These are phyloP conservation scores for Timema cristinae DNA, from an alignment of 2,888 invertebrate species.

Conservation along the genomic window DNA sequence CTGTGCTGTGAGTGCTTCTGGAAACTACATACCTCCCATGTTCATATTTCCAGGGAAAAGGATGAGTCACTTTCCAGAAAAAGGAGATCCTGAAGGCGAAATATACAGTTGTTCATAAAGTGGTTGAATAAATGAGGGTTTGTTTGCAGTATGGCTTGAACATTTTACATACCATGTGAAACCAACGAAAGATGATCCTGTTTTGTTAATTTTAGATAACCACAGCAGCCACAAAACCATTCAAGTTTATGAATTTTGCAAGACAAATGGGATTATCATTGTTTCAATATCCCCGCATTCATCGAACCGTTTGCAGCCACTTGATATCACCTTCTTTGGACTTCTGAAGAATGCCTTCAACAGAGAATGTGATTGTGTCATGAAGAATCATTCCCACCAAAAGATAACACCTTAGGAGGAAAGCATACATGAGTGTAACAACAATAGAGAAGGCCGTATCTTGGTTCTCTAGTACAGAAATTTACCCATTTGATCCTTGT, in stretches of 20 bases:
- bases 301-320: constrained; percentile 25
- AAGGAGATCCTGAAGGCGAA: constrained; percentile 43
- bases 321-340: constrained; percentile 26
- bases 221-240: constrained; percentile 23
- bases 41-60: constrained; percentile 43
- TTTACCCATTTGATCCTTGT: neutral
- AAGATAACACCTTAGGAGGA: constrained; percentile 17
- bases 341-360: constrained; percentile 25
- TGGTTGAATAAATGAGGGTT: constrained; percentile 22
- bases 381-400: constrained; percentile 18
- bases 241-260: constrained; percentile 19
- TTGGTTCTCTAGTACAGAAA: neutral
- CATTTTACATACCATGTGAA: constrained; percentile 19
- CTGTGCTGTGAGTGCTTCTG: constrained; percentile 44
- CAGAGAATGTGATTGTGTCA: constrained; percentile 17
- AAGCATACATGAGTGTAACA: constrained; percentile 20
- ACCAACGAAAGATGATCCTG: constrained; percentile 11
- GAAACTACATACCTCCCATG: constrained; percentile 45
- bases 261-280: constrained; percentile 21
- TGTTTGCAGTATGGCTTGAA: constrained; percentile 20
- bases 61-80: constrained; percentile 41
- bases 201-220: constrained; percentile 26
- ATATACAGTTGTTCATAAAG: constrained; percentile 39
- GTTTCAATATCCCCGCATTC: constrained; percentile 28
- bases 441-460: constrained; percentile 17